A percentile compares a stretch with the other conserved stretches of the same genome.
phyloP scores from a whole-genome alignment of 2,888 invertebrate species.

The Helleia helle region DNA sequence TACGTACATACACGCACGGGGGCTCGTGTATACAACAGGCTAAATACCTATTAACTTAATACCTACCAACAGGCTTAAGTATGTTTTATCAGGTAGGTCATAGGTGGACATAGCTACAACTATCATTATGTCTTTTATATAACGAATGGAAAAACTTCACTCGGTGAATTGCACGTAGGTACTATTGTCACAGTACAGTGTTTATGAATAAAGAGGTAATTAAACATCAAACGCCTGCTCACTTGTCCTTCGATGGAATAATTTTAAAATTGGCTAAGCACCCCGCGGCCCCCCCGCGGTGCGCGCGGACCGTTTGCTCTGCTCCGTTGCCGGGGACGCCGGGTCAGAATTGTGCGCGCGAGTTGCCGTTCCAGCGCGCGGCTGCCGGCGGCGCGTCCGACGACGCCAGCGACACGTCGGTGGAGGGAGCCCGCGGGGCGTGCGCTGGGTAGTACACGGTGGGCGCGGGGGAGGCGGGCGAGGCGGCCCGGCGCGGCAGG shows the following conservation, averaged over 20 bases:
- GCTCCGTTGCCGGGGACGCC: constrained; percentile 14
- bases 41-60: too few species aligned
- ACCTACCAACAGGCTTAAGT: too few species aligned
- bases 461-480: constrained; percentile 32
- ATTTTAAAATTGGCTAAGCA: constrained; percentile 13
- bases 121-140: constrained; percentile 4
- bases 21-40: constrained; percentile 2
- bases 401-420: constrained; percentile 25
- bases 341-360: constrained; percentile 36
- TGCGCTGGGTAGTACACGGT: constrained; percentile 53
- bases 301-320: constrained; percentile 25
- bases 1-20: not conserved
- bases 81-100: not conserved
- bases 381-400: constrained; percentile 26
- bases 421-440: constrained; percentile 20
- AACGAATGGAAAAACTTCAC: not conserved
- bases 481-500: constrained; percentile 21
- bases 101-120: not conserved
- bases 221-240: not conserved
- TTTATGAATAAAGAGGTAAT: too few species aligned
- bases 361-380: constrained; percentile 38
- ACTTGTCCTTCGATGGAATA: constrained; percentile 8
- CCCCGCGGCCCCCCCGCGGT: constrained; percentile 18
- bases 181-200: too few species aligned
- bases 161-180: not conserved